Conservation (phyloP, 2,113 vertebrate genomes). For the Paramisgurnus dabryanus region DNA sequence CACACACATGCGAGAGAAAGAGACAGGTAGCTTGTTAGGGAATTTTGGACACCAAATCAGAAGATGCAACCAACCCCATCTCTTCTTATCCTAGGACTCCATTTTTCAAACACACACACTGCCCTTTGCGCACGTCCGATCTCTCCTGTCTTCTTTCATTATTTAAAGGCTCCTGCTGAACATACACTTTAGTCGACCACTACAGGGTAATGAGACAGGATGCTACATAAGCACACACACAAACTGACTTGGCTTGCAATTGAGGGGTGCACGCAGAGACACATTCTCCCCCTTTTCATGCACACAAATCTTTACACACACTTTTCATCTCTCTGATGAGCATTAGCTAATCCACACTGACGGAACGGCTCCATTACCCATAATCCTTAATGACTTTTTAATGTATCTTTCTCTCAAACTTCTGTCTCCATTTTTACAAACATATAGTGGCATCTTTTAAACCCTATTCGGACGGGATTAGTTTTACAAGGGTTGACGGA, state of each 20-base stretch:
- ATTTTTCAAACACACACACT: conserved; percentile 18
- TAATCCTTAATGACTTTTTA: conserved; percentile 61
- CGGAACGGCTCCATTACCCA: conserved; percentile 57
- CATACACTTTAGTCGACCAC: conserved; percentile 45
- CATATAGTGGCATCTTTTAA: background rate
- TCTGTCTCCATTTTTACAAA: conserved; percentile 7
- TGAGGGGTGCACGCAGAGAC: background rate
- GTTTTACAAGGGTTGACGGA: too few species aligned
- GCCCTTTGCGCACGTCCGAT: conserved; percentile 15
- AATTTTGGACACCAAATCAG: conserved; percentile 28
- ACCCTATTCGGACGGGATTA: too few species aligned
- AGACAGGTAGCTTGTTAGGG: conserved; percentile 44
- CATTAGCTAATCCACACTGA: conserved; percentile 58
- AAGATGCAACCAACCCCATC: conserved; percentile 44
- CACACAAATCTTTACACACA: conserved; percentile 27
- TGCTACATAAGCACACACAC: conserved; percentile 30
- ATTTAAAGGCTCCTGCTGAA: conserved; percentile 54
- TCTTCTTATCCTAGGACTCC: conserved; percentile 28
- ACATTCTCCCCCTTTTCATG: conserved; percentile 9
- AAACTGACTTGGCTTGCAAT: conserved; percentile 16
- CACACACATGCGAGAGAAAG: conserved; percentile 24
- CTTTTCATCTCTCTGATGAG: conserved; percentile 52
- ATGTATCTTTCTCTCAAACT: conserved; percentile 37
- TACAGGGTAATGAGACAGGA: conserved; percentile 39
- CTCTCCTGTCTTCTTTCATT: conserved; percentile 52